These are phyloP conservation scores for Papio anubis DNA, from an alignment of 2,113 vertebrate genomes.

Conservation along the genomic window DNA sequence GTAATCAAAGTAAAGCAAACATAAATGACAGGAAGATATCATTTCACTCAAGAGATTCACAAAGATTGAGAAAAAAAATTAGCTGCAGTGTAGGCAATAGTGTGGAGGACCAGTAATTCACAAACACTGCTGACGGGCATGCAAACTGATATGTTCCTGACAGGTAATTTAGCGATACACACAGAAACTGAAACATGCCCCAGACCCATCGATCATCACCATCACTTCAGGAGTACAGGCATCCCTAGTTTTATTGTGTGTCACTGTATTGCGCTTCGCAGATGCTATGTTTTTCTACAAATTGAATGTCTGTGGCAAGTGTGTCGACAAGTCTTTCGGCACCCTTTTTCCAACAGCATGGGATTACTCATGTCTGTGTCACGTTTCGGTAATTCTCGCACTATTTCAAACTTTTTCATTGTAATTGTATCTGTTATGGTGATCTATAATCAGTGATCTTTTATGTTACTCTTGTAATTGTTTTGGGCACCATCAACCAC, in stretches of 20 bases:
- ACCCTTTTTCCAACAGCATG: neutral
- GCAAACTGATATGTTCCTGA: neutral
- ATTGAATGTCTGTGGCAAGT: neutral
- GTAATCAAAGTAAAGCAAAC: slow-evolving; percentile 33
- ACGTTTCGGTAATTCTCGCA: neutral
- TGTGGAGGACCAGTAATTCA: neutral
- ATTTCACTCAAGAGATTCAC: slow-evolving; percentile 7
- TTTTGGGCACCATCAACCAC: neutral
- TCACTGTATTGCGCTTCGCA: neutral
- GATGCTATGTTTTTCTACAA: neutral
- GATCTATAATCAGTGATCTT: neutral
- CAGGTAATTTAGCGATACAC: neutral
- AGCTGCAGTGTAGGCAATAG: neutral
- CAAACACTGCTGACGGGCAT: neutral
- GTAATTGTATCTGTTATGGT: neutral
- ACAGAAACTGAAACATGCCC: neutral
- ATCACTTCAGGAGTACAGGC: neutral
- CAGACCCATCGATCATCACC: neutral
- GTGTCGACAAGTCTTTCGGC: neutral
- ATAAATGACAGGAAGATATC: neutral
- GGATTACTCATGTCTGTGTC: neutral
- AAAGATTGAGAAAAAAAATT: neutral
- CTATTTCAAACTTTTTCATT: neutral
- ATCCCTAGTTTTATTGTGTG: neutral
- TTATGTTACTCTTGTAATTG: neutral